Evolutionary conservation across 1,140 invertebrate species (phyloP).

Genomic region (Pectinophora gossypiella): DNA sequence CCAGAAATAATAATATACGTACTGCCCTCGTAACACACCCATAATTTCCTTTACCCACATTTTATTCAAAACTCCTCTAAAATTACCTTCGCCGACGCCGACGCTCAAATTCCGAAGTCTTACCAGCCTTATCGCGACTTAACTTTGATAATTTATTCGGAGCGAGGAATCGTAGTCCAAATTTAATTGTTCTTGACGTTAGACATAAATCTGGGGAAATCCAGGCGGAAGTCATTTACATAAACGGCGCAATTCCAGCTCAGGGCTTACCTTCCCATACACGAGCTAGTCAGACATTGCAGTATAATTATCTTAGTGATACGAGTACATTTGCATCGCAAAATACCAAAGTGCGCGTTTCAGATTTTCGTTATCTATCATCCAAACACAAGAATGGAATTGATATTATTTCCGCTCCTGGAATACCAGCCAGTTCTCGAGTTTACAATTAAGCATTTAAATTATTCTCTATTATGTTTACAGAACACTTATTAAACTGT

Average conservation of each 20-base stretch:
- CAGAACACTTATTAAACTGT: too few species aligned
- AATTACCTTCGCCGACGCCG: not conserved
- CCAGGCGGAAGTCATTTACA: constrained; percentile 65
- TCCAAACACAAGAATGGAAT: not conserved
- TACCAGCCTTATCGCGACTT: constrained; percentile 25
- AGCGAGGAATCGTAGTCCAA: constrained; percentile 42
- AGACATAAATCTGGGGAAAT: constrained; percentile 63
- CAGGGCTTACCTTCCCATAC: not conserved
- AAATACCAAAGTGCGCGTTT: not conserved
- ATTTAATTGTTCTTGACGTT: constrained; percentile 64
- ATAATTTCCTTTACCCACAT: too few species aligned
- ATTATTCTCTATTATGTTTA: too few species aligned
- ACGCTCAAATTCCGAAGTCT: not conserved
- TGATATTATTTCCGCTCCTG: too few species aligned
- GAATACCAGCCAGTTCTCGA: too few species aligned
- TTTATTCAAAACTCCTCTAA: not conserved
- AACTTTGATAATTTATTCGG: constrained; percentile 54
- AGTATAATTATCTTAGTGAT: not conserved
- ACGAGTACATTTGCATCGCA: not conserved
- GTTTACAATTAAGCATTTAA: too few species aligned
- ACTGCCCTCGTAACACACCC: too few species aligned
- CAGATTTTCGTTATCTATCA: not conserved
- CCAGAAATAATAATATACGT: too few species aligned
- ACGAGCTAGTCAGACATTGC: not conserved
- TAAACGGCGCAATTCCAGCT: constrained; percentile 43